phyloP scores from a whole-genome alignment of 2,113 vertebrate genomes.

The Microtus ochrogaster region DNA sequence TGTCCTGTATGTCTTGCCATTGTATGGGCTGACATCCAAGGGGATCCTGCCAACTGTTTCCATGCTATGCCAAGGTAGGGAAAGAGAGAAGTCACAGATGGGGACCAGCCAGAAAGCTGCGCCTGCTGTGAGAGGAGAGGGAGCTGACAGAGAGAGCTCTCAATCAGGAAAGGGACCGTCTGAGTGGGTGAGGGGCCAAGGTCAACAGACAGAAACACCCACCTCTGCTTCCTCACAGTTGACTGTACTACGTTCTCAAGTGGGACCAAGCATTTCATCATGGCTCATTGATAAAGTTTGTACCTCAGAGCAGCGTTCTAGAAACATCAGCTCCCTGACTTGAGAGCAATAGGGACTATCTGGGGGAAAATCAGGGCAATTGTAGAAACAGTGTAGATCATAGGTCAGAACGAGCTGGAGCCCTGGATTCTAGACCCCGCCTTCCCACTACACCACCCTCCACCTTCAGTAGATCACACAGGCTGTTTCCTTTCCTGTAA shows the following conservation, averaged over 20 bases:
- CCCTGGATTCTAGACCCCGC: not conserved
- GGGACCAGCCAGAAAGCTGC: not conserved
- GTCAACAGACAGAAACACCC: not conserved
- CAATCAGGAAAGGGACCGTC: not conserved
- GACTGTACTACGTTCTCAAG: not conserved
- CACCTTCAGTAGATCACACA: not conserved
- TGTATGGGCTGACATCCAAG: not conserved
- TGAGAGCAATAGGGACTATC: not conserved
- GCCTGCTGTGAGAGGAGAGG: not conserved
- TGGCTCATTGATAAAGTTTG: not conserved
- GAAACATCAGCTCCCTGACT: not conserved
- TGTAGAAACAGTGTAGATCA: not conserved
- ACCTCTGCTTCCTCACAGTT: not conserved
- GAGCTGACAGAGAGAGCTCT: not conserved
- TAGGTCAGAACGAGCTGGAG: not conserved
- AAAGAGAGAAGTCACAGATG: not conserved
- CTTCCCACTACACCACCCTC: not conserved
- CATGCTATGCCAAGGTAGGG: not conserved
- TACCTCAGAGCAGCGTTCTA: not conserved
- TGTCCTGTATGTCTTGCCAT: conserved; percentile 15
- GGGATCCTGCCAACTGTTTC: not conserved
- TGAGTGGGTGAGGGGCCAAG: not conserved
- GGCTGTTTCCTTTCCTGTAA: not conserved
- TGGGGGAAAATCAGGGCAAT: not conserved
- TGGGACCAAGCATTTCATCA: not conserved